These are phyloP conservation scores for Thalassarche chlororhynchos DNA, from an alignment of 2,113 vertebrate genomes.

Conservation along the genomic window DNA sequence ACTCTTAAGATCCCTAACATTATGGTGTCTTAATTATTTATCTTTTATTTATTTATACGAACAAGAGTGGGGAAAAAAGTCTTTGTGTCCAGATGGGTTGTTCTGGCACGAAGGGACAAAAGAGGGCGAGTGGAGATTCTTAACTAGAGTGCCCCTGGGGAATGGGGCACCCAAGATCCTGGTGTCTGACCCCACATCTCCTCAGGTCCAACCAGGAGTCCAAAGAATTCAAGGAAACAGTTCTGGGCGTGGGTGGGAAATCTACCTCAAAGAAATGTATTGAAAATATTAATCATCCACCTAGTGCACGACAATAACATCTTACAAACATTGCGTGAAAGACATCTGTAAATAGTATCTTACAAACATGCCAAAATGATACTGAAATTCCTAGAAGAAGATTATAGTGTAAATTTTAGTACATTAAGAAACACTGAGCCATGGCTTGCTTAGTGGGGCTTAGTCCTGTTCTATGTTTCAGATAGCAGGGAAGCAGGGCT, in stretches of 20 bases:
- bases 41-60: not conserved
- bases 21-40: not conserved
- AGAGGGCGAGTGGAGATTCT: not conserved
- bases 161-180: not conserved
- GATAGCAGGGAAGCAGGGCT: not conserved
- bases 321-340: not conserved
- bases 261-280: not conserved
- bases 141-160: not conserved
- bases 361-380: not conserved
- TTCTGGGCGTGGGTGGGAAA: not conserved
- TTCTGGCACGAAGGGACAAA: not conserved
- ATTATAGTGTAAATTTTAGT: not conserved
- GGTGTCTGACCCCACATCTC: not conserved
- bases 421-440: not conserved
- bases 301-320: not conserved
- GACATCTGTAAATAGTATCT: not conserved
- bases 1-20: not conserved
- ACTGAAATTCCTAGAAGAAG: not conserved
- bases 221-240: rapidly evolving
- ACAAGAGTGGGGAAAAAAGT: not conserved
- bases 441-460: rapidly evolving
- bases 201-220: not conserved
- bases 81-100: not conserved
- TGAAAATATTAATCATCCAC: not conserved
- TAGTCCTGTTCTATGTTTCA: not conserved